Evolutionary conservation across 2,797 vertebrate species (phyloP).

Genomic region (Avahi laniger): DNA sequence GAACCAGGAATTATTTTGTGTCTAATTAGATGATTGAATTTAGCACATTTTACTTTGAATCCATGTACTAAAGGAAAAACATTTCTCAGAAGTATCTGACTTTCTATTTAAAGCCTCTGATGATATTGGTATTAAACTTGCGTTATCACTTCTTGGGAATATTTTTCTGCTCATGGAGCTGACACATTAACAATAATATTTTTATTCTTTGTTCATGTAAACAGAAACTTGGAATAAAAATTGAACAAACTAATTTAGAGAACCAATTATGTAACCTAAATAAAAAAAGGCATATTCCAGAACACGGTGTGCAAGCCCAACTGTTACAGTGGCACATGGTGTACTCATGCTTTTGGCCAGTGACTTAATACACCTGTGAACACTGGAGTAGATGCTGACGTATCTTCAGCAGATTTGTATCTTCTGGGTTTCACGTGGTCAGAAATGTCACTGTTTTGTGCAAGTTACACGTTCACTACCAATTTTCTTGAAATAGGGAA

Average conservation of each 20-base stretch:
- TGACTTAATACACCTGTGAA: neutral
- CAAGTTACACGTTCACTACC: neutral
- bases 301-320: neutral
- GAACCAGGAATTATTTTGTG: neutral
- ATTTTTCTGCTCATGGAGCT: neutral
- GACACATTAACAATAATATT: neutral
- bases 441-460: neutral
- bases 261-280: neutral
- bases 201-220: neutral
- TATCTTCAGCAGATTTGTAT: neutral
- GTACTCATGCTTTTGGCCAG: neutral
- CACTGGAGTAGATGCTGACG: neutral
- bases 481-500: neutral
- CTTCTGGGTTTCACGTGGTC: neutral
- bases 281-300: neutral
- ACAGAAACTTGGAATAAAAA: constrained; percentile 3
- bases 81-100: neutral
- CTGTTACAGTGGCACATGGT: neutral
- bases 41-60: neutral
- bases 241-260: neutral
- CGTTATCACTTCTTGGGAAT: neutral
- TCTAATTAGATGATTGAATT: neutral
- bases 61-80: neutral
- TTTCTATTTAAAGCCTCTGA: neutral
- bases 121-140: neutral